Conservation (phyloP, 2,888 invertebrate genomes). For the Oligia latruncula region DNA sequence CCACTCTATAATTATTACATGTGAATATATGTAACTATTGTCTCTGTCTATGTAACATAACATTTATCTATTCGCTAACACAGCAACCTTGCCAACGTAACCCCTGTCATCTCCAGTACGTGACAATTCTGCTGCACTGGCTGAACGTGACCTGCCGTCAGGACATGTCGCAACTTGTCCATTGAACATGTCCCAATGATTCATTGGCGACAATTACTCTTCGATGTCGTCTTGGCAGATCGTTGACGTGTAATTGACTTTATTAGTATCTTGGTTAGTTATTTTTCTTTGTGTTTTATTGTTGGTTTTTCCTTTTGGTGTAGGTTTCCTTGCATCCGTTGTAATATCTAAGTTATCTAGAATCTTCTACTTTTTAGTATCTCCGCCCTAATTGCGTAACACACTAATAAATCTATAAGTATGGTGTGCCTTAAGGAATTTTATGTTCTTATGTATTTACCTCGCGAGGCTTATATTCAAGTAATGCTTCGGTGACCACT, state of each 20-base stretch:
- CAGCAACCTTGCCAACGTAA: constrained; percentile 40
- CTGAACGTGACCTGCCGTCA: constrained; percentile 54
- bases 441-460: background rate
- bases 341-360: background rate
- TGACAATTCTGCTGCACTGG: constrained; percentile 52
- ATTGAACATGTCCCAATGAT: constrained; percentile 40
- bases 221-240: constrained; percentile 23
- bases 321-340: background rate
- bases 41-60: background rate
- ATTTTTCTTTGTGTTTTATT: constrained; percentile 12
- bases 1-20: background rate
- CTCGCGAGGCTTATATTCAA: constrained; percentile 5
- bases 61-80: constrained; percentile 43
- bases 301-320: constrained; percentile 3
- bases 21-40: background rate
- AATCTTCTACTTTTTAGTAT: background rate
- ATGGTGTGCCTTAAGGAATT: background rate
- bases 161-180: constrained; percentile 57
- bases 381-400: background rate
- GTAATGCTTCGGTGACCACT: constrained; percentile 40
- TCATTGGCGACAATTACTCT: constrained; percentile 45
- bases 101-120: constrained; percentile 52
- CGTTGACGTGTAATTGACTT: constrained; percentile 20
- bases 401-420: background rate
- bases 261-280: constrained; percentile 17